These are phyloP conservation scores for Cercopithecus mitis DNA, from an alignment of 2,797 vertebrate genomes.

Conservation along the genomic window DNA sequence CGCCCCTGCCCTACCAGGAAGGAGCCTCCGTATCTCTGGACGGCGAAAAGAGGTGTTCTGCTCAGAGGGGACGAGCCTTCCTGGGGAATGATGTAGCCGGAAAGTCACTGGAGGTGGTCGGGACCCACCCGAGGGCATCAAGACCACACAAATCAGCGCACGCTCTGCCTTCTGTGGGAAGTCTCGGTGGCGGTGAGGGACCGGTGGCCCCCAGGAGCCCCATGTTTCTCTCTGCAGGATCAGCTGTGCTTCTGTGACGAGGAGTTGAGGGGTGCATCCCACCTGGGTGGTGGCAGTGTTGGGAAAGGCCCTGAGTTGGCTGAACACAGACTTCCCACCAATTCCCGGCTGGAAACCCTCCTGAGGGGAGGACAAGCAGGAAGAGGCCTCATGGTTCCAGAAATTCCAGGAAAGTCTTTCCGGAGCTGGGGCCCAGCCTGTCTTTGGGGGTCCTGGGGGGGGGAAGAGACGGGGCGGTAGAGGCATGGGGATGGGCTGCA, in stretches of 20 bases:
- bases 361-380: background rate
- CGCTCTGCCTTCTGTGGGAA: too few relatives aligned
- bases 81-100: background rate
- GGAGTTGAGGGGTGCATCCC: background rate
- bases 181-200: background rate
- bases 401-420: background rate
- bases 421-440: background rate
- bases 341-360: background rate
- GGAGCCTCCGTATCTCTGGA: background rate
- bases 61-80: too few relatives aligned
- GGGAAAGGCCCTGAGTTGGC: background rate
- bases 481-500: rapidly evolving
- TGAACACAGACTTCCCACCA: background rate
- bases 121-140: background rate
- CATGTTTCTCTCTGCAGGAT: background rate
- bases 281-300: too few relatives aligned
- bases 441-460: background rate
- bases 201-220: background rate
- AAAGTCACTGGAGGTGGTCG: background rate
- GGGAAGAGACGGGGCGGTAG: background rate
- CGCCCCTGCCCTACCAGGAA: background rate
- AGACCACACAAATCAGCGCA: background rate
- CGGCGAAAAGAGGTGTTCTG: too few relatives aligned
- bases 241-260: background rate
- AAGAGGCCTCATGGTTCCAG: background rate